Evolutionary conservation across 2,888 invertebrate species (phyloP), one percentile per base, ranked within the genome.

Genomic region (Horisme vitalbata): DNA sequence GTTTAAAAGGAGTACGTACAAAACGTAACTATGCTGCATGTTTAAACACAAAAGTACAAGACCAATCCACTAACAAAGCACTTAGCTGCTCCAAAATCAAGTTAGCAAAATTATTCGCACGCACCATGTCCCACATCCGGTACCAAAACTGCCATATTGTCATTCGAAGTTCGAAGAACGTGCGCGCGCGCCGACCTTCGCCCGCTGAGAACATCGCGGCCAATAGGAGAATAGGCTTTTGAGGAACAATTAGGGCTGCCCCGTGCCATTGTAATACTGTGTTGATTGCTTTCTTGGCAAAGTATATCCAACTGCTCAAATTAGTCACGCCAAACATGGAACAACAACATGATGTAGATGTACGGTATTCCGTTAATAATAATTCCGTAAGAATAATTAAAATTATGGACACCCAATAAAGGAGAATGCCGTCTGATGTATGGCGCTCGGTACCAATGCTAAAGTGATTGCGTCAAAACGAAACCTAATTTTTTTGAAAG

Each of bases 181-280:
- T 71, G 74, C 74, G 71, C 74, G 74, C 61, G 70, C 75, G 75
- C 57, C 74, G 75, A 75, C 82, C 85, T 81, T 80, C 76, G 68
- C 55, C 57, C 55, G 64, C 57, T 58, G 75, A 75, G 71, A 73
- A 68, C 69, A 57, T 52, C 37, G 61, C 36, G 26, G 30, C 54
- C 51, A 49, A 65, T 46, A 59, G 57, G 57, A 44, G 36, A 52
- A 45, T 57, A 57, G 56, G 59, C 41, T 55, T 47, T 24, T 43
- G 57, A 49, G 62, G 48, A 48, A 45, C 41, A 43, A 44, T 32
- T 57, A 68, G 70, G 64, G 66, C 50, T 68, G 63, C 41, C 68
- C 44, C 30, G 11, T 23, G 21, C 10, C 6, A 35, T 13, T 2
- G 11, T 7, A n/a, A n/a, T n/a, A n/a, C n/a, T 10, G 14, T 18